Evolutionary conservation across 2,888 invertebrate species (phyloP).

Genomic region (Caenorhabditis sp.): DNA sequence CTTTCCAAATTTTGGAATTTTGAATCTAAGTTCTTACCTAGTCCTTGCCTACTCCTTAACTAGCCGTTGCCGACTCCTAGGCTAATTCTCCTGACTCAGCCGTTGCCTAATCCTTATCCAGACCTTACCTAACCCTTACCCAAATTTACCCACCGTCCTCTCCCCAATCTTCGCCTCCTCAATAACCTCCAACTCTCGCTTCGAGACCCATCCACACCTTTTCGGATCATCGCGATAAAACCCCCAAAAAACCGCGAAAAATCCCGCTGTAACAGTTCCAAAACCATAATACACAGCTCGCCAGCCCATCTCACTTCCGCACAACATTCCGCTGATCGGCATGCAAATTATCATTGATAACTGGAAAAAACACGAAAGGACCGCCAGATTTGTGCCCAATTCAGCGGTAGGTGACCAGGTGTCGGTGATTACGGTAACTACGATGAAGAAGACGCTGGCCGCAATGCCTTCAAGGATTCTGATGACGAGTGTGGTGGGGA

Average conservation of each 20-base stretch:
- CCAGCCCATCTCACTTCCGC: slow-evolving; percentile 52
- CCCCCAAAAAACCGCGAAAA: slow-evolving; percentile 9
- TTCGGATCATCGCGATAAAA: slow-evolving; percentile 36
- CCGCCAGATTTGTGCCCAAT: slow-evolving; percentile 30
- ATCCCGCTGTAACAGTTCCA: slow-evolving; percentile 6
- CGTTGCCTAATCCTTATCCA: too few relatives aligned
- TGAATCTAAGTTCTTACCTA: not conserved
- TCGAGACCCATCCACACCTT: slow-evolving; percentile 7
- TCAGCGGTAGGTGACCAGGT: slow-evolving; percentile 39
- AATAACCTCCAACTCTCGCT: not conserved
- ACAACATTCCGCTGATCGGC: slow-evolving; percentile 53
- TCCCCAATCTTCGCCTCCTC: not conserved
- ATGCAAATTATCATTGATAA: slow-evolving; percentile 50
- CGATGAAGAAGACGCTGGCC: slow-evolving; percentile 11
- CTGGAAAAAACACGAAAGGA: slow-evolving; percentile 48
- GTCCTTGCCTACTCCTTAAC: not conserved
- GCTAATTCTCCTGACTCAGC: too few relatives aligned
- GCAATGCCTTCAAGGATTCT: slow-evolving; percentile 40
- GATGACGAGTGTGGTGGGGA: not conserved
- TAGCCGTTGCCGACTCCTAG: too few relatives aligned
- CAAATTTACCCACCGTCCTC: too few relatives aligned
- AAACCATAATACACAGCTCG: slow-evolving; percentile 45
- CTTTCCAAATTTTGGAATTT: too few relatives aligned
- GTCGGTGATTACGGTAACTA: slow-evolving; percentile 24
- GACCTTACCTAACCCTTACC: too few relatives aligned